Evolutionary conservation across 2,113 vertebrate genomes (phyloP), one percentile per base, ranked within the genome.

Genomic region (Guaruba guarouba): DNA sequence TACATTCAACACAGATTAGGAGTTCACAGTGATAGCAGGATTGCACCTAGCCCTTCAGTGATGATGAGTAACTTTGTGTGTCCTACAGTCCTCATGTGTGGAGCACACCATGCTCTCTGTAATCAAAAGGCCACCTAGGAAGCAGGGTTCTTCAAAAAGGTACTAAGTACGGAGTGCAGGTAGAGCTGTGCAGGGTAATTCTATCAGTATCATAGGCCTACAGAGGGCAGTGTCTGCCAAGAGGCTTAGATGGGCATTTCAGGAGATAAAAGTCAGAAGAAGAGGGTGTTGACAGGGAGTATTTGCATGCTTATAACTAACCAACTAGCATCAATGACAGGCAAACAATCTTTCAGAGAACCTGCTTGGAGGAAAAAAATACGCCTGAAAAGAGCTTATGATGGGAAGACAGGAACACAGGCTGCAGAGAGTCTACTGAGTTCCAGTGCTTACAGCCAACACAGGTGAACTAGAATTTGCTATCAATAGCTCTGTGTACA

Each of bases 181-280:
- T 31, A 7, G 31, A 11, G 2, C 43, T 44, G 10, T 52, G 14
- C 9, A 4, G 57, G 31, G 7, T 77, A 27, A 73, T 54, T 49
- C 41, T 59, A 31, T 67, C 37, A 19, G 63, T 17, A 25, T 29
- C 23, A 4, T 69, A 59, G 20, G 70, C 81, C 92, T 86, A 90
- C 57, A 95, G 93, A 94, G 93, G 94, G 78, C 93, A 93, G 54
- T 82, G 82, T 70, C 74, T 69, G 71, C 85, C 78, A 69, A 19
- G 87, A 94, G 84, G 71, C 82, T 91, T 67, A 46, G n/a, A 9
- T 35, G 68, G 75, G 46, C 61, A 61, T 90, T 92, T 86, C 57
- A 33, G 82, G 35, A 70, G n/a, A 23, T 48, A 9, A 35, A 35
- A 57, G 78, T 37, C 48, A 82, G 61, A 39, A 63, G 41, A 52